A percentile compares a stretch with the other conserved stretches of the same genome.
Evolutionary conservation across 2,113 vertebrate species (phyloP).

Genomic region (Phrynocephalus versicolor): DNA sequence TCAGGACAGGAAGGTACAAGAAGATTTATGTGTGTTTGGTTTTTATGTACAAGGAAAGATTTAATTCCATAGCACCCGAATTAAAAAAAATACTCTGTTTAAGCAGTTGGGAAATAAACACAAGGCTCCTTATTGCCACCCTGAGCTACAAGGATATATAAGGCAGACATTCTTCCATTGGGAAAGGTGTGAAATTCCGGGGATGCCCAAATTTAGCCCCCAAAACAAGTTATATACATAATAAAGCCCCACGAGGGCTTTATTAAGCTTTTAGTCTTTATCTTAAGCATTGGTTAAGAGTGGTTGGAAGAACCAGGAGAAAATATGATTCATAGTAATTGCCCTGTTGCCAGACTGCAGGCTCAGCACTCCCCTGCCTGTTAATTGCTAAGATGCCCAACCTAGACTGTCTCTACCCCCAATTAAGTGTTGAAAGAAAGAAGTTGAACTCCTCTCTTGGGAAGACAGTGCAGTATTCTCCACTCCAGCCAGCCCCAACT

Average conservation of each 20-base stretch:
- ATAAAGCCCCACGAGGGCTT: not conserved
- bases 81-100: not conserved
- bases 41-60: not conserved
- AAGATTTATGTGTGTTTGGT: not conserved
- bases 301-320: not conserved
- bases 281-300: not conserved
- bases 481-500: constrained; percentile 29
- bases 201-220: not conserved
- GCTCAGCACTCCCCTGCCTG: constrained; percentile 8
- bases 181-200: not conserved
- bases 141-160: not conserved
- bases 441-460: not conserved
- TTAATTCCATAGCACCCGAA: not conserved
- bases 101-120: not conserved
- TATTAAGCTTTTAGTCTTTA: not conserved
- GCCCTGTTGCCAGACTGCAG: constrained; percentile 3
- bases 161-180: not conserved
- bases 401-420: constrained; percentile 8
- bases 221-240: not conserved
- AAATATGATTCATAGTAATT: constrained; percentile 1
- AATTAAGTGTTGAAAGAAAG: constrained; percentile 8
- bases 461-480: not conserved
- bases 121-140: not conserved
- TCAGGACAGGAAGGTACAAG: not conserved
- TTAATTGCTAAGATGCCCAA: constrained; percentile 1